Conservation (phyloP, 1,140 invertebrate genomes). For the Matsumurasca onukii region DNA sequence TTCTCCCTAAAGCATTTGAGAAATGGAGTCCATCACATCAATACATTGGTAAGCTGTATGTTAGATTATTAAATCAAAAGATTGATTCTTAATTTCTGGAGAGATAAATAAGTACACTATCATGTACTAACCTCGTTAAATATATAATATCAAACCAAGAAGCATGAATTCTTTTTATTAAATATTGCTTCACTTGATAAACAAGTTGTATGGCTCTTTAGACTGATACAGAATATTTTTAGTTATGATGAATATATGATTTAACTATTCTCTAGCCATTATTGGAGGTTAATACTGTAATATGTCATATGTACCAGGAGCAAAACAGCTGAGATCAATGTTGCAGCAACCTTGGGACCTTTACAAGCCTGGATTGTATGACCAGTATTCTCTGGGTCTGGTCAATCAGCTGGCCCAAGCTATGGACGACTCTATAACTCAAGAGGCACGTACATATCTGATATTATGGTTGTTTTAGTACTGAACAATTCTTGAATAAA, state of each 20-base stretch:
- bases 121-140: too few species aligned
- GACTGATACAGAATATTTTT: too few species aligned
- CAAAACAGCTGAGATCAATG: conserved; percentile 41
- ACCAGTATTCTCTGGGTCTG: conserved; percentile 75
- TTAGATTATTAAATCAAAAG: neutral
- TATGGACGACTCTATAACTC: conserved; percentile 78
- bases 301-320: conserved; percentile 25
- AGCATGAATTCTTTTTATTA: too few species aligned
- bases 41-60: conserved; percentile 33
- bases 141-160: neutral
- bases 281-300: neutral
- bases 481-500: conserved; percentile 8
- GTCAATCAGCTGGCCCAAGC: conserved; percentile 74
- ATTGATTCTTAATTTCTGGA: too few species aligned
- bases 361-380: conserved; percentile 70
- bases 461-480: neutral
- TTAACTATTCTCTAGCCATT: too few species aligned
- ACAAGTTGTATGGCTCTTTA: too few species aligned
- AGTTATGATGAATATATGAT: too few species aligned
- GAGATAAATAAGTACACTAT: too few species aligned
- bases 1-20: conserved; percentile 49
- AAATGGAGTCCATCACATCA: conserved; percentile 39
- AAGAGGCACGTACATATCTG: conserved; percentile 46
- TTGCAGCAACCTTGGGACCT: conserved; percentile 57
- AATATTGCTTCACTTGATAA: too few species aligned